Evolutionary conservation across 2,113 vertebrate species (phyloP).

Genomic region (Cynopterus brachyotis): DNA sequence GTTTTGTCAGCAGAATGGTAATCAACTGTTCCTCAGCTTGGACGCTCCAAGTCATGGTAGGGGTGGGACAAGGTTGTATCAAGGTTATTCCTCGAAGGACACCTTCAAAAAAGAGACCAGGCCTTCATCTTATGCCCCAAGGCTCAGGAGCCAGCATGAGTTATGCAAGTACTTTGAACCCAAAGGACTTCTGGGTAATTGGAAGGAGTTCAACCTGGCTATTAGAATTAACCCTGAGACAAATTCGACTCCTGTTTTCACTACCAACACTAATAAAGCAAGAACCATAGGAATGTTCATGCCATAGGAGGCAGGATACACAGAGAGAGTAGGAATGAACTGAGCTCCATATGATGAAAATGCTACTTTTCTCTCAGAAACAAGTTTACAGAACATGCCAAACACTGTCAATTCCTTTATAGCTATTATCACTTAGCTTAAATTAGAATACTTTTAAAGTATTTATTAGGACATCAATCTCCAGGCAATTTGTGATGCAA

Average conservation of each 20-base stretch:
- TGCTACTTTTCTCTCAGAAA: background rate
- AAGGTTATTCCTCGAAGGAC: constrained; percentile 36
- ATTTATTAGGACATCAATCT: constrained; percentile 41
- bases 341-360: background rate
- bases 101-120: background rate
- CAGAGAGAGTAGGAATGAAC: background rate
- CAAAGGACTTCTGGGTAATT: constrained; percentile 6
- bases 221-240: constrained; percentile 47
- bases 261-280: constrained; percentile 42
- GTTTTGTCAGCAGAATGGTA: constrained; percentile 41
- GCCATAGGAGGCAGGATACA: background rate
- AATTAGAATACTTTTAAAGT: constrained; percentile 19
- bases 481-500: constrained; percentile 34
- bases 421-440: background rate
- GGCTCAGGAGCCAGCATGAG: background rate
- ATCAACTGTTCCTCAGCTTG: background rate
- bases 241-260: constrained; percentile 37
- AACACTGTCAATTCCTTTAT: background rate
- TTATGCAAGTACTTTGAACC: background rate
- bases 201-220: constrained; percentile 34
- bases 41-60: background rate
- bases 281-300: background rate
- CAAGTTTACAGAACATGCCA: background rate
- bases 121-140: background rate
- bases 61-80: background rate